phyloP scores from a whole-genome alignment of 2,113 vertebrate genomes.

The Microtus pennsylvanicus region DNA sequence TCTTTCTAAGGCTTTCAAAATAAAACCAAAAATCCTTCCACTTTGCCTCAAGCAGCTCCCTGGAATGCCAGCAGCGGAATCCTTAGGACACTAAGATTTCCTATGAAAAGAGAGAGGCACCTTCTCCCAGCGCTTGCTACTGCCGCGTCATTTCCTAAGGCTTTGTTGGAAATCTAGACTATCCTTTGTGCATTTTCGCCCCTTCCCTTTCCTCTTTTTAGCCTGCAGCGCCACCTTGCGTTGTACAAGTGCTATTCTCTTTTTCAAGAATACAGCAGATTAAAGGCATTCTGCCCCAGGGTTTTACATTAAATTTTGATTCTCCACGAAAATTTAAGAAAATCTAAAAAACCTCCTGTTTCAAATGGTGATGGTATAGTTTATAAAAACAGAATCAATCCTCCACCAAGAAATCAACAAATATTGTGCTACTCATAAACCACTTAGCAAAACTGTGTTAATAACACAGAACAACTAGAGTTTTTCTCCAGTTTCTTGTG shows the following conservation, averaged over 20 bases:
- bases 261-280: conserved; percentile 15
- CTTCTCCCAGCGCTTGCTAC: background rate
- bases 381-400: conserved; percentile 2
- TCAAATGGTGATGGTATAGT: conserved; percentile 47
- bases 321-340: background rate
- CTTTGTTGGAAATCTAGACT: background rate
- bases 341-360: background rate
- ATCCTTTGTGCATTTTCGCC: background rate
- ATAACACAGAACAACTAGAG: background rate
- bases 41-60: background rate
- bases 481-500: background rate
- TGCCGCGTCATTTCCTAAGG: background rate
- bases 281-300: background rate
- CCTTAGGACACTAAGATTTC: conserved; percentile 4
- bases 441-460: background rate
- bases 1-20: background rate
- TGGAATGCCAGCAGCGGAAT: conserved; percentile 21
- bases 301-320: background rate
- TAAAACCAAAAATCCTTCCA: background rate
- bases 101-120: background rate
- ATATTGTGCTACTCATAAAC: background rate
- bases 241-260: background rate
- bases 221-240: conserved; percentile 78
- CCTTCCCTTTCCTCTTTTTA: conserved; percentile 51
- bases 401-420: background rate